A percentile compares a stretch with the other conserved stretches of the same genome.
These are phyloP conservation scores for Oostethus manadensis DNA, from an alignment of 2,113 vertebrate species.

Conservation along the genomic window DNA sequence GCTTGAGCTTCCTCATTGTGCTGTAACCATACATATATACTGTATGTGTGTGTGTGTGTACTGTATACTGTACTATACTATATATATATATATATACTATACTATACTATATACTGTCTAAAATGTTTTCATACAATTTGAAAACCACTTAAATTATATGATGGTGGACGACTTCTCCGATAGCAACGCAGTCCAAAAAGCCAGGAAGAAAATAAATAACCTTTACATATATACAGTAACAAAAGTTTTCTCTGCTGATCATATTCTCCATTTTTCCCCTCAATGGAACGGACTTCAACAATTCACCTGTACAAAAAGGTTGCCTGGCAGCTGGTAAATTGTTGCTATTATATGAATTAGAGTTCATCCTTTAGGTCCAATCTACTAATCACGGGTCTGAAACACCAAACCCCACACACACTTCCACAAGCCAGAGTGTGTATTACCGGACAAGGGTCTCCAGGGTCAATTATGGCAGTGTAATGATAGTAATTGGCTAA, in stretches of 20 bases:
- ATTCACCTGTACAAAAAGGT: slow-evolving; percentile 13
- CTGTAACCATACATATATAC: too few species aligned
- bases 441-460: slow-evolving; percentile 51
- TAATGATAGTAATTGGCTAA: slow-evolving; percentile 66
- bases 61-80: too few species aligned
- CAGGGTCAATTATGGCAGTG: slow-evolving; percentile 61
- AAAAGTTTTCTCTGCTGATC: neutral
- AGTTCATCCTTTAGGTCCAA: slow-evolving; percentile 43
- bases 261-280: neutral
- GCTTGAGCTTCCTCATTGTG: too few species aligned
- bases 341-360: slow-evolving; percentile 40
- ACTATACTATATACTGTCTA: too few species aligned
- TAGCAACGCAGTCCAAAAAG: too few species aligned
- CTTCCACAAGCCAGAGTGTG: slow-evolving; percentile 37
- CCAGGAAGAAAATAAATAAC: too few species aligned
- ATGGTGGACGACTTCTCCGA: too few species aligned
- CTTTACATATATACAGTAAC: too few species aligned
- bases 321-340: slow-evolving; percentile 19
- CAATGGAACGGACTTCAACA: neutral
- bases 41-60: too few species aligned
- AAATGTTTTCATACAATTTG: too few species aligned
- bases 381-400: slow-evolving; percentile 49
- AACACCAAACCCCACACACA: slow-evolving; percentile 18
- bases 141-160: too few species aligned
- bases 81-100: too few species aligned